Base-by-base conservation (phyloP, 2,113 vertebrate species). In the Neotragus moschatus region DNA sequence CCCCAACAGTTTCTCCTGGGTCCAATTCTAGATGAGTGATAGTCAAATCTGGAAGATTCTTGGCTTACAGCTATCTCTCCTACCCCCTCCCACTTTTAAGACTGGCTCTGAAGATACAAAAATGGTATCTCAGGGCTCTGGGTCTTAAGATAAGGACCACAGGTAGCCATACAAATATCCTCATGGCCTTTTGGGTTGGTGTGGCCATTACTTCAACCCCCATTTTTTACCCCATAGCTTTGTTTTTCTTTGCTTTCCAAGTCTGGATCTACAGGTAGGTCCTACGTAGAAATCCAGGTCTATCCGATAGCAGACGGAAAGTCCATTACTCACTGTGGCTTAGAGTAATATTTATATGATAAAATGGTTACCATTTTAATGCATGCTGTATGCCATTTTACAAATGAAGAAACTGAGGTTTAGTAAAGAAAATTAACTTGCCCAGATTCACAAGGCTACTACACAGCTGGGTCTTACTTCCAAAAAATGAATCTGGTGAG, bases 261-360 rank as follows among this genome's bases (percentile, higher is more conserved):
- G 19, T 84, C 77, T 90, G 51, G 3, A 36, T 84, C 45, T 91
- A 82, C 2, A 93, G 3, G 3, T 70, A 10, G 17, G 16, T 17
- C 36, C 23, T 93, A 16, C 15, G 3, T 84, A 92, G 70, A 97
- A 92, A 90, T 80, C 45, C 16, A 81, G 36, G 12, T 33, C 53
- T 14, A 56, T 4, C 5, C 8, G 12, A 84, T 6, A 66, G 53
- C n/a, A 75, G 25, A 28, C 66, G 80, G 92, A 90, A 70, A 49
- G 55, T 16, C 49, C 30, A 47, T 82, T 81, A 51, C 19, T 33
- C 14, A 56, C n/a, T 30, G 0, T 70, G 60, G 28, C 51, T 94
- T 96, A 93, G 28, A 87, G 75, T 47, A 88, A 63, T 92, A 95
- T 66, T 81, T 87, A 66, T 75, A 63, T 53, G 87, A 88, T 79